Evolutionary conservation across 2,113 vertebrate genomes (phyloP), one percentile per base, ranked within the genome.

Genomic region (Panurus biarmicus): DNA sequence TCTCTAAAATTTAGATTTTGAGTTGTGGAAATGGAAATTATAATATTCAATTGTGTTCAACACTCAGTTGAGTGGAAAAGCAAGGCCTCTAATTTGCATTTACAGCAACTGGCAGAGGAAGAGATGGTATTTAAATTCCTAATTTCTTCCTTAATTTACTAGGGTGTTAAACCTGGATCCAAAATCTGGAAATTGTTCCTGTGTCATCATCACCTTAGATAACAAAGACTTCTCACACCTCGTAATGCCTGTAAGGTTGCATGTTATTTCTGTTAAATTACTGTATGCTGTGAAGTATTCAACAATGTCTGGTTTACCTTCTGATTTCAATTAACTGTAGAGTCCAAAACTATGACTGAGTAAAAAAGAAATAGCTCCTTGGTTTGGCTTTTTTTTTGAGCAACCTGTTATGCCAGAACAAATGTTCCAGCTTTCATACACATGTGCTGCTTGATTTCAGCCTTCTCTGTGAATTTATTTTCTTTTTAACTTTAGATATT

Each of bases 321-420:
- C 48, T 85, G 82, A 94, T 95, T 85, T 71, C 90, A 93, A 85
- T 79, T 89, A 94, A 87, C 36, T 79, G 70, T 36, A 76, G 62
- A 87, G 77, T 83, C 35, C 21, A 73, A 85, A 93, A 57, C 50
- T 82, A 72, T 36, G 73, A 87, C 33, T 47, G 45, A 90, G 35
- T 79, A n/a, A 95, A 87, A 89, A 73, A 61, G 23, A 67, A 91
- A 65, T 76, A 38, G 9, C 25, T 87, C 21, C 17, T 94, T 80
- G 40, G 1, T 33, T 31, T 35, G 0, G 1, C 2, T 71, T 80
- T 70, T 87, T 87, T 60, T 92, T 72, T 48, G 53, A 80, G 36
- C 64, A 93, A 92, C 58, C 21, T 80, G 35, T 87, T 89, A 60
- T 65, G n/a, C 29, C 33, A 93, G 93, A 89, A 64, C 33, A 81